Evolutionary conservation across 1,140 invertebrate genomes (phyloP), one percentile per base, ranked within the genome.

Genomic region (Tribolium madens): DNA sequence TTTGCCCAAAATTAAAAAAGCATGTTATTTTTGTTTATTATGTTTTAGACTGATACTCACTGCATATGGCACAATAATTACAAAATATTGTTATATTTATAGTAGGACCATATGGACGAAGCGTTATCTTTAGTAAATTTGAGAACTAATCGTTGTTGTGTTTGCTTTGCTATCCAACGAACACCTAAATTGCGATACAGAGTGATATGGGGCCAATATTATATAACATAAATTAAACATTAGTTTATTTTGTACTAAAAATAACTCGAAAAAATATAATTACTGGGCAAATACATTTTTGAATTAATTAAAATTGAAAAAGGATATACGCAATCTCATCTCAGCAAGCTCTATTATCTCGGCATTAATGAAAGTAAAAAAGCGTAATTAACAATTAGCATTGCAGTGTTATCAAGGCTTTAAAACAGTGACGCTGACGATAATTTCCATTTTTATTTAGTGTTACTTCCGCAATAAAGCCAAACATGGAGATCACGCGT

Each of bases 101-200:
- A 72, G 70, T 50, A 72, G 4, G 31, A 26, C 6, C 42, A 71
- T 71, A 71, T 50, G 47, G 46, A 14, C 70, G 12, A 50, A 47
- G 47, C 26, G 15, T 72, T 72, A 72, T 72, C 70, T 72, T 50
- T 26, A 26, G 50, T 72, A 72, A 72, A 72, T 50, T 64, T 64
- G 57, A 64, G 21, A 64, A 36, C 18, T 26, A 64, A 64, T 52
- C 42, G 26, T 46, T n/a, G 18, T 72, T 31, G 7, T 72, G 70
- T 72, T 72, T 48, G 50, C 50, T 18, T 72, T 52, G 26, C 26
- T 50, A 52, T 72, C 13, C 14, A 72, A 15, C 18, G n/a, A 50
- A 31, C 46, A 72, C 18, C 42, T 48, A 72, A 72, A 72, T 72
- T 72, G 70, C 70, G 70, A 72, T 72, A 52, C 70, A 72, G 70